Conservation (phyloP, 2,888 invertebrate genomes). For the Xanthostigma xanthostigma region DNA sequence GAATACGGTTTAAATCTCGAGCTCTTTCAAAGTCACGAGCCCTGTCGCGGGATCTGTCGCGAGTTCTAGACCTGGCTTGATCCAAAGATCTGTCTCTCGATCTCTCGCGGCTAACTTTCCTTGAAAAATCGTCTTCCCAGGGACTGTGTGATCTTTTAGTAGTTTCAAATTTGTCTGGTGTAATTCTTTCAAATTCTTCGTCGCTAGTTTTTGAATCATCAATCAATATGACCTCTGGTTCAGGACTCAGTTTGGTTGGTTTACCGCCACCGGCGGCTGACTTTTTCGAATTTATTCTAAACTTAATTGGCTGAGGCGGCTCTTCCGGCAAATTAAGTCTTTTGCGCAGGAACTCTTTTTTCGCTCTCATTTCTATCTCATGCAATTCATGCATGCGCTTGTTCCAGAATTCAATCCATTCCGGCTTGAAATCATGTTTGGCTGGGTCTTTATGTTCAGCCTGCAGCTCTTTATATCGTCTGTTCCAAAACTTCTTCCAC, state of each 20-base stretch:
- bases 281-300: constrained; percentile 22
- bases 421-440: constrained; percentile 73
- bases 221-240: constrained; percentile 24
- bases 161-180: constrained; percentile 16
- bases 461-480: constrained; percentile 64
- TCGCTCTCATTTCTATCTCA: constrained; percentile 46
- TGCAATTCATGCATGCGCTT: constrained; percentile 66
- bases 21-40: constrained; percentile 4
- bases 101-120: not conserved
- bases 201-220: constrained; percentile 21
- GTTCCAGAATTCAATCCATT: constrained; percentile 81
- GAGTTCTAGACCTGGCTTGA: constrained; percentile 9
- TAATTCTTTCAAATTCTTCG: constrained; percentile 10
- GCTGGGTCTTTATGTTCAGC: constrained; percentile 59
- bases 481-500: constrained; percentile 84
- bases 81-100: constrained; percentile 8
- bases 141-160: constrained; percentile 24
- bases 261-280: constrained; percentile 19
- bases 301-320: constrained; percentile 23
- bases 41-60: constrained; percentile 8
- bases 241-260: constrained; percentile 16
- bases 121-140: constrained; percentile 24
- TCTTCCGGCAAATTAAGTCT: constrained; percentile 28
- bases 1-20: constrained; percentile 6
- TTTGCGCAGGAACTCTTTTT: constrained; percentile 53